These are phyloP conservation scores for Cossypha heuglini DNA, from an alignment of 2,797 vertebrate genomes.

Conservation along the genomic window DNA sequence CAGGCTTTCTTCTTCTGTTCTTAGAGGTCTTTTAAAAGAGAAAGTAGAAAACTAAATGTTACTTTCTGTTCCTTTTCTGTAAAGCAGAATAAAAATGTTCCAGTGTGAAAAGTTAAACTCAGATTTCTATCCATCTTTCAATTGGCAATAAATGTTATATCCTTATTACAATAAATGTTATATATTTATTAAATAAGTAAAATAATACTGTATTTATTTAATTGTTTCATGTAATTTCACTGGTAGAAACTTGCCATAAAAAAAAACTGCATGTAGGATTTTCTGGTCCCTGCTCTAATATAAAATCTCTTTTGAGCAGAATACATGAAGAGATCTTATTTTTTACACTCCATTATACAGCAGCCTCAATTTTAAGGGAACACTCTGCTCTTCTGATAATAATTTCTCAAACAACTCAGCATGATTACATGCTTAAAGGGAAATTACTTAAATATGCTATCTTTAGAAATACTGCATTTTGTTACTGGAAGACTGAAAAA, in stretches of 20 bases:
- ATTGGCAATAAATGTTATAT: background rate
- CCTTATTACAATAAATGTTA: background rate
- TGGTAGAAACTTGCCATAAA: background rate
- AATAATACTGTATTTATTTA: background rate
- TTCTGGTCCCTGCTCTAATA: background rate
- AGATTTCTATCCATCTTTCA: background rate
- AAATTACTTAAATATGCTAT: background rate
- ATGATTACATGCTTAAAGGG: background rate
- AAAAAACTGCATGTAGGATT: background rate
- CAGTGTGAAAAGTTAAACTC: background rate
- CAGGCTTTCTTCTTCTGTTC: background rate
- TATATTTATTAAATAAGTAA: background rate
- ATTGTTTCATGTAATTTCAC: background rate
- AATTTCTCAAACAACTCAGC: background rate
- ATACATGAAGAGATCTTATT: background rate
- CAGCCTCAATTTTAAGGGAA: background rate
- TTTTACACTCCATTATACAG: background rate
- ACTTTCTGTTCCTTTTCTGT: background rate
- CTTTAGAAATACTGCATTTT: background rate
- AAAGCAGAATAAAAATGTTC: background rate
- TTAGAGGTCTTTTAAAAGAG: background rate
- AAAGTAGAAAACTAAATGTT: background rate
- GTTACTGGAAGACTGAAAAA: background rate
- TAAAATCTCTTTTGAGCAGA: background rate
- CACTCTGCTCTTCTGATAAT: background rate